Evolutionary conservation across 2,797 vertebrate species (phyloP), one percentile per base, ranked within the genome.

Genomic region (Notoglanidium macrostoma): DNA sequence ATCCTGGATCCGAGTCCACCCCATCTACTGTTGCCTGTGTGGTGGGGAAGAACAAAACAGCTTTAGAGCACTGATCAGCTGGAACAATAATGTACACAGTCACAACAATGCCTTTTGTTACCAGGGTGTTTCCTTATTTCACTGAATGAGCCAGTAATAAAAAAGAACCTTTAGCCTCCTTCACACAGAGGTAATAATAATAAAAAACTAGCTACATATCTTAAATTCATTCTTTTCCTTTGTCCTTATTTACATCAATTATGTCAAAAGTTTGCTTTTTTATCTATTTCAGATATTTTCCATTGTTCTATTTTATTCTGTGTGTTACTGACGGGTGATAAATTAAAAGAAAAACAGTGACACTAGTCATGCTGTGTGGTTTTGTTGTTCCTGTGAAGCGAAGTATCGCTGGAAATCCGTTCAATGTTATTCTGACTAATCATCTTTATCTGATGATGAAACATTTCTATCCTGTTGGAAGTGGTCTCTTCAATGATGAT

Each of bases 1-100:
- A 96, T 0, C 94, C 93, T 0, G 94, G 94, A 77, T 96, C 96
- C 0, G 95, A 96, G 0, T 93, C 92, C 9, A 97, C 96, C 55
- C 97, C 97, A 0, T 94, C 94, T 1, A 95, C 89, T 67, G 96
- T 95, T n/a, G 95, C 97, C 98, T 99, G 32, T 59, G 9, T 78
- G 55, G 77, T 46, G 35, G 59, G 17, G 32, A 29, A 44, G 29
- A 83, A 65, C 14, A 29, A 86, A 59, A n/a, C 1, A 54, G 32
- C 11, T 83, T 65, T 67, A 74, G 40, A 65, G 63, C 44, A 63
- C 51, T 65, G 61, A 84, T 8, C 54, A 84, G 88, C 29, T 78
- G 14, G n/a, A 51, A 63, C 65, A 85, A 23, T 84, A 65, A 51
- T 46, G 68, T 81, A 65, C 21, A 76, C 35, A 44, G 54, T 72